A percentile compares a stretch with the other conserved stretches of the same genome.
phyloP scores from a whole-genome alignment of 2,888 invertebrate genomes.

The Lacanobia oleracea region DNA sequence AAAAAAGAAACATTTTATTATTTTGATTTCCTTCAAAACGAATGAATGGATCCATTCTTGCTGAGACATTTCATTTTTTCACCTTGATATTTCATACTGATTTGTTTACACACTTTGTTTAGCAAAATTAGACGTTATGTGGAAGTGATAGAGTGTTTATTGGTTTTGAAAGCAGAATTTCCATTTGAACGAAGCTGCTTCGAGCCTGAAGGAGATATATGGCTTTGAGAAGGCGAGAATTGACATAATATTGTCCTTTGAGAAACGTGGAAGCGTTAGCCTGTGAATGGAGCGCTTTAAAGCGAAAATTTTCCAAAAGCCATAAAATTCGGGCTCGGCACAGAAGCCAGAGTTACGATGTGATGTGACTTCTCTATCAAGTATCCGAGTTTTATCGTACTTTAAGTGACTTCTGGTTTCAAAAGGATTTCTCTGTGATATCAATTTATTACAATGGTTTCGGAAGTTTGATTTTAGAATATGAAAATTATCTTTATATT shows the following conservation, averaged over 20 bases:
- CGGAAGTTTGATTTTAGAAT: background rate
- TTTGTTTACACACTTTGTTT: conserved; percentile 51
- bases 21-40: conserved; percentile 69
- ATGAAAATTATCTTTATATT: no score
- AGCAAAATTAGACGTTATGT: conserved; percentile 58
- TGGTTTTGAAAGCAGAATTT: conserved; percentile 67
- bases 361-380: conserved; percentile 41
- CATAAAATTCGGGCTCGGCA: conserved; percentile 64
- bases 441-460: conserved; percentile 22
- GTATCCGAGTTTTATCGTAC: conserved; percentile 47
- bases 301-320: conserved; percentile 66
- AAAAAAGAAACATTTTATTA: conserved; percentile 63
- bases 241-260: conserved; percentile 82
- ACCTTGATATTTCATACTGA: conserved; percentile 64
- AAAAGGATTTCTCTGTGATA: conserved; percentile 37
- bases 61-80: conserved; percentile 72
- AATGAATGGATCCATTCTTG: conserved; percentile 71
- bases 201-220: conserved; percentile 76
- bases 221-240: conserved; percentile 78
- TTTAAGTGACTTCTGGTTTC: conserved; percentile 39
- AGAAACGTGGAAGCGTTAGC: conserved; percentile 64
- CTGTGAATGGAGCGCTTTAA: conserved; percentile 67
- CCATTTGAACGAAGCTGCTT: conserved; percentile 77
- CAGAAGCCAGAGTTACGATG: conserved; percentile 49
- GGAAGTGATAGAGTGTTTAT: conserved; percentile 60